Evolutionary conservation across 2,113 vertebrate genomes (phyloP), one percentile per base, ranked within the genome.

Genomic region (Hepsetus odoe): DNA sequence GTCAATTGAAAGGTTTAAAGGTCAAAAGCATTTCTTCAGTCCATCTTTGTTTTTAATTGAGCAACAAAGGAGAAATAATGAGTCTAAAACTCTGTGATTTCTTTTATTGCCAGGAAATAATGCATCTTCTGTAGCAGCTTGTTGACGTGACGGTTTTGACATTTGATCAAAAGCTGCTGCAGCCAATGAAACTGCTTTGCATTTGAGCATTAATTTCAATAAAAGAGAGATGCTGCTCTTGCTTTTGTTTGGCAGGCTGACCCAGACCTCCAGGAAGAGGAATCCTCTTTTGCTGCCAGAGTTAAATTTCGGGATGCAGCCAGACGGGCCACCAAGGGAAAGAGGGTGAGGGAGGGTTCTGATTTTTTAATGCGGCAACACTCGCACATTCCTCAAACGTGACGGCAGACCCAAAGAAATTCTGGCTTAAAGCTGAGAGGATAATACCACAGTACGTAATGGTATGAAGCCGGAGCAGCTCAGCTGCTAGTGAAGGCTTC

Each of bases 301-400:
- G 80, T 90, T n/a, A 90, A 84, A 76, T 90, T 90, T 66, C 68
- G 76, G 67, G 87, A 90, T 16, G 56, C 82, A 51, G 74, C 81
- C 4, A 87, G 73, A 87, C 74, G 62, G 26, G 86, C 84, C 80
- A 12, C 61, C 58, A 42, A 13, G 71, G 35, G 42, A 20, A 28
- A 38, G 6, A 49, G 22, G 55, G 80, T 82, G 49, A 67, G 35
- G 14, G 6, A 26, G n/a, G 11, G 1, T 30, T 69, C 1, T 28
- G 20, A 53, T 40, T 13, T 72, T 62, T 16, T 24, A 35, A 56
- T 59, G 5, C 22, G 4, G 20, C 46, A 49, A 20, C 18, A 6
- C 46, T 32, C 5, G 0, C 35, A 49, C 22, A 13, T 51, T 13
- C 56, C 26, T 33, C 10, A 51, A n/a, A 58, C 16, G 12, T 20